Conservation (phyloP, 2,113 vertebrate genomes). For the Sprattus sprattus region DNA sequence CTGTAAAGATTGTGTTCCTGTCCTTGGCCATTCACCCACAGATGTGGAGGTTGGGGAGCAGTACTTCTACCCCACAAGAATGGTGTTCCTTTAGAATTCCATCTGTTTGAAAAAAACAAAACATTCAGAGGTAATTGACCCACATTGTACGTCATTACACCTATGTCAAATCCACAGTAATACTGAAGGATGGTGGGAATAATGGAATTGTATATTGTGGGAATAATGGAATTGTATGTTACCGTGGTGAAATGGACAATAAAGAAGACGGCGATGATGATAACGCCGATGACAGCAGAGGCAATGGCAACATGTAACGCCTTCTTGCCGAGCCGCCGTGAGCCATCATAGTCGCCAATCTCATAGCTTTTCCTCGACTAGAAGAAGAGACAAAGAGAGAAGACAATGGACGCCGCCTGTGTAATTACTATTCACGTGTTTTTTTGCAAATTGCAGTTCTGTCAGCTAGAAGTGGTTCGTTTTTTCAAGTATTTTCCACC, state of each 20-base stretch:
- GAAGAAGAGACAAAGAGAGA: neutral
- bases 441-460: neutral
- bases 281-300: slow-evolving; percentile 83
- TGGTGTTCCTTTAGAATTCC: neutral
- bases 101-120: neutral
- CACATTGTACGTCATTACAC: neutral
- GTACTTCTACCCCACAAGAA: neutral
- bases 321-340: slow-evolving; percentile 78
- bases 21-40: neutral
- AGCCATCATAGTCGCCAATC: slow-evolving; percentile 81
- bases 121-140: neutral
- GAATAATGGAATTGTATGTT: slow-evolving; percentile 48
- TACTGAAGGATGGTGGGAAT: neutral
- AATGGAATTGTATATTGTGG: too few relatives aligned
- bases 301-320: slow-evolving; percentile 80
- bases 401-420: neutral
- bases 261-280: slow-evolving; percentile 77
- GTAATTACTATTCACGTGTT: neutral
- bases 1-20: neutral
- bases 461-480: neutral
- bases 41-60: neutral
- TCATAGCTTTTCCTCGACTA: slow-evolving; percentile 87
- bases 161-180: neutral
- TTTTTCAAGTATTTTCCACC: neutral
- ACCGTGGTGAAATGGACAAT: slow-evolving; percentile 81